Conservation (phyloP, 2,797 vertebrate species). For the Enteromius argenteus region DNA sequence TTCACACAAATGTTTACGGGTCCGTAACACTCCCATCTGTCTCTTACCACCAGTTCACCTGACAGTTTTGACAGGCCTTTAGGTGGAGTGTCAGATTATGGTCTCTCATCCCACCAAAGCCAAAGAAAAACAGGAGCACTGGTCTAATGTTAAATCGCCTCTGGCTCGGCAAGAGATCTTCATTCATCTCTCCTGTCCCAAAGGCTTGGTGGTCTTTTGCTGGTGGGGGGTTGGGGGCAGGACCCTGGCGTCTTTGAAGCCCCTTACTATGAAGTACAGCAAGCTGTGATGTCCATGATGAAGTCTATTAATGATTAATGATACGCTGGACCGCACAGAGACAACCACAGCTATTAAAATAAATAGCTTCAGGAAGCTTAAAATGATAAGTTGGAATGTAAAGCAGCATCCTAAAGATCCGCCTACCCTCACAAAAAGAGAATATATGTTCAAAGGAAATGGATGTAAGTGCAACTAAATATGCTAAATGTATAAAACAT, state of each 20-base stretch:
- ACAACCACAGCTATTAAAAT: conserved; percentile 20
- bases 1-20: conserved; percentile 1
- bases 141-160: conserved; percentile 1
- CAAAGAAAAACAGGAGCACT: not conserved
- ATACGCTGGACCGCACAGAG: conserved; percentile 9
- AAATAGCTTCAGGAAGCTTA: conserved; percentile 18
- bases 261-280: conserved; percentile 36
- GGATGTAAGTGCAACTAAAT: conserved; percentile 27
- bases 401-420: conserved; percentile 19
- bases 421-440: conserved; percentile 5
- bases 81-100: not conserved
- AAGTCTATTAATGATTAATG: conserved; percentile 53
- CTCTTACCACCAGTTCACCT: not conserved
- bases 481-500: conserved; percentile 12
- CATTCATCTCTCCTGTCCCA: conserved; percentile 15
- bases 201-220: conserved; percentile 31
- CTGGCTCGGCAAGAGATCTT: conserved; percentile 6
- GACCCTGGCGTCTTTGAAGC: conserved; percentile 49
- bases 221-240: conserved; percentile 13
- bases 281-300: conserved; percentile 27
- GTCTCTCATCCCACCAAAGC: not conserved
- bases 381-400: conserved; percentile 19
- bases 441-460: conserved; percentile 27
- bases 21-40: conserved; percentile 4
- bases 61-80: not conserved